phyloP scores from a whole-genome alignment of 2,888 invertebrate genomes.

The Pilophorus perplexus region DNA sequence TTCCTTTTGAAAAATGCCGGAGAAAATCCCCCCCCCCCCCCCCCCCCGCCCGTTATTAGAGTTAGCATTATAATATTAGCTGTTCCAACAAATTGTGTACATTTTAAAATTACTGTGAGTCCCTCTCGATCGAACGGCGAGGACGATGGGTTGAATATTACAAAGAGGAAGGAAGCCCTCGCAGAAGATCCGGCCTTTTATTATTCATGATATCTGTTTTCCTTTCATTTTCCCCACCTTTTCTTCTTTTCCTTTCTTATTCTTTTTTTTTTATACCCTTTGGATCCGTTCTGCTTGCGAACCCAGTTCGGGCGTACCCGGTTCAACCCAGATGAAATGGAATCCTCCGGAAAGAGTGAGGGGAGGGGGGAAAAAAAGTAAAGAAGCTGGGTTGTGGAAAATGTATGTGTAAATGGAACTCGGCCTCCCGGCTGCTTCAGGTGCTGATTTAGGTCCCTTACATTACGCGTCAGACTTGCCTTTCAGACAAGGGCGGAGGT shows the following conservation, averaged over 20 bases:
- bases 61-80: neutral
- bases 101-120: conserved; percentile 37
- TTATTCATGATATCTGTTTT: conserved; percentile 41
- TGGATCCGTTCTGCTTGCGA: conserved; percentile 13
- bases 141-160: conserved; percentile 15
- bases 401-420: conserved; percentile 39
- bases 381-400: conserved; percentile 22
- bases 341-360: conserved; percentile 6
- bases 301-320: no score
- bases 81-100: conserved; percentile 18
- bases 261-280: neutral
- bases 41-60: no score
- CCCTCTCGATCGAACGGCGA: conserved; percentile 20
- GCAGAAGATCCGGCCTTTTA: conserved; percentile 28
- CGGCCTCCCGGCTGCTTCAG: conserved; percentile 13
- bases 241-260: neutral
- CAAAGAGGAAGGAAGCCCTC: conserved; percentile 15
- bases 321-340: conserved; percentile 25
- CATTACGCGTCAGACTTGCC: no score
- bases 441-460: conserved; percentile 36
- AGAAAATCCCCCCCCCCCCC: neutral
- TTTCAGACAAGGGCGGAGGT: no score
- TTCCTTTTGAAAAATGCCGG: neutral
- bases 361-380: no score
- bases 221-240: conserved; percentile 36